Conservation (phyloP, 2,888 invertebrate species). For the Muscina levida region DNA sequence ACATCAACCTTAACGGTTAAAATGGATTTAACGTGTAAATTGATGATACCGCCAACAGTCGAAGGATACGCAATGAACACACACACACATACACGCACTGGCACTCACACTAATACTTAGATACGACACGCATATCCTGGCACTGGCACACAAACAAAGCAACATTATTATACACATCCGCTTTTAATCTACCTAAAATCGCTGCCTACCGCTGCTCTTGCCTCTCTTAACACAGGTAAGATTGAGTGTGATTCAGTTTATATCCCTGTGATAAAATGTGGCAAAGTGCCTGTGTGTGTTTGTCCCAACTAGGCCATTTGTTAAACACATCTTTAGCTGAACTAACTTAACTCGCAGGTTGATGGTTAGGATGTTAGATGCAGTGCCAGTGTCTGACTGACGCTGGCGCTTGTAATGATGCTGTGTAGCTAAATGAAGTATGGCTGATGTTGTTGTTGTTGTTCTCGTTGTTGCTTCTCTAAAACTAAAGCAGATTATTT, state of each 20-base stretch:
- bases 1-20: slow-evolving; percentile 34
- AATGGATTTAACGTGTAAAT: slow-evolving; percentile 48
- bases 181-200: background rate
- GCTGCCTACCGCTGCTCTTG: background rate
- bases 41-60: slow-evolving; percentile 29
- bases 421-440: background rate
- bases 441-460: too few relatives aligned
- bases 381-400: too few relatives aligned
- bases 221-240: too few relatives aligned
- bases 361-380: too few relatives aligned
- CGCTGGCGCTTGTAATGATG: too few relatives aligned
- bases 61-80: slow-evolving; percentile 1
- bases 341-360: too few relatives aligned
- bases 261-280: background rate
- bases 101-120: too few relatives aligned
- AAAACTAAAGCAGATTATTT: slow-evolving; percentile 38
- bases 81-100: background rate
- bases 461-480: background rate
- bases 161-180: background rate
- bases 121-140: too few relatives aligned
- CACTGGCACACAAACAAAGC: too few relatives aligned
- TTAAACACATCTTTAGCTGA: too few relatives aligned
- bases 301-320: too few relatives aligned
- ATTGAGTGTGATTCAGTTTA: background rate
- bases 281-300: background rate